Conservation (phyloP, 2,888 invertebrate genomes). For the Sinhomidia bicolor region DNA sequence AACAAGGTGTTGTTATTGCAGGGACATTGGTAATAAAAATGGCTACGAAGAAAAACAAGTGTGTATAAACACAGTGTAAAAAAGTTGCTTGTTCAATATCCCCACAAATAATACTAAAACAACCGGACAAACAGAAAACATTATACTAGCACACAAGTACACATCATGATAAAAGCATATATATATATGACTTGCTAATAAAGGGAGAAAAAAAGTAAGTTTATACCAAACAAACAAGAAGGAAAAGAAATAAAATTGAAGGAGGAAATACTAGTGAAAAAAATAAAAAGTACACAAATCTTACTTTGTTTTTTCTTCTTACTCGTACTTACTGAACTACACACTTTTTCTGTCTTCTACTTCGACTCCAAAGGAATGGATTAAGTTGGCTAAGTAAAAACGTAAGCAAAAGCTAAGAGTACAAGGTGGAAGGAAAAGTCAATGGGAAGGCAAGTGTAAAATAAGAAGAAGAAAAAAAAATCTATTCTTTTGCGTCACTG, state of each 20-base stretch:
- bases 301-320: constrained; percentile 38
- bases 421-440: not conserved
- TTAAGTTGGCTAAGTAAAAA: constrained; percentile 53
- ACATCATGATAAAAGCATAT: too few species aligned
- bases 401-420: constrained; percentile 33
- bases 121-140: too few species aligned
- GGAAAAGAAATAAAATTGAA: constrained; percentile 28
- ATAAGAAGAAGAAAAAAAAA: not conserved
- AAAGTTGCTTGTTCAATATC: not conserved
- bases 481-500: not conserved
- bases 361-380: constrained; percentile 29
- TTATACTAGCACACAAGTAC: too few species aligned
- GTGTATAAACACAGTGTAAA: too few species aligned
- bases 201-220: constrained; percentile 3
- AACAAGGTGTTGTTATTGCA: constrained; percentile 52
- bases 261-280: constrained; percentile 1
- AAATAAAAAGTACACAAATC: constrained; percentile 44
- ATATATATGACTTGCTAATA: too few species aligned
- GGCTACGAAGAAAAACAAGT: not conserved
- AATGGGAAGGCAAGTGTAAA: constrained; percentile 8
- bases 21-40: not conserved
- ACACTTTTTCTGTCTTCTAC: not conserved
- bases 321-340: constrained; percentile 24
- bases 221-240: constrained; percentile 3
- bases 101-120: too few species aligned